A percentile compares a stretch with the other conserved stretches of the same genome.
phyloP scores from a whole-genome alignment of 2,113 vertebrate species.

The Plectropomus leopardus region DNA sequence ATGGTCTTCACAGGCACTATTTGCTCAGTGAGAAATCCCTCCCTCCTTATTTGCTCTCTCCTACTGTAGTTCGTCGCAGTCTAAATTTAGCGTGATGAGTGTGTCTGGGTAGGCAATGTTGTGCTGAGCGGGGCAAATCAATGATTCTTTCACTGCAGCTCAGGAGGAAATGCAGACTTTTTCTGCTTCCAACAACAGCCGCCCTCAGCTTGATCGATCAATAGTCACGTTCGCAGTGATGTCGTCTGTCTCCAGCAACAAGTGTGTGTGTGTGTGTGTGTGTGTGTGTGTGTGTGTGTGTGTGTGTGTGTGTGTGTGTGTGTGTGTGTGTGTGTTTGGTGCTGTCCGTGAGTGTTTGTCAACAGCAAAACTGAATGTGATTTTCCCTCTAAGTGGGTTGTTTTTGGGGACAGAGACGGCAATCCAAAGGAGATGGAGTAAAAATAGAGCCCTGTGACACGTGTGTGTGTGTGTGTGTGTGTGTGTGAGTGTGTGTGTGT shows the following conservation, averaged over 20 bases:
- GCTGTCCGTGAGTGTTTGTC: background rate
- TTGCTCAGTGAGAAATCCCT: constrained; percentile 24
- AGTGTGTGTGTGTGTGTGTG: constrained; percentile 30
- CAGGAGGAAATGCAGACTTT: constrained; percentile 58
- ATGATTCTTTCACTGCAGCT: constrained; percentile 75
- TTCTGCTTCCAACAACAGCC: constrained; percentile 57
- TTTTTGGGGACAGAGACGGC: background rate
- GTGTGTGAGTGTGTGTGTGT: background rate
- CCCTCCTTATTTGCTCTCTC: constrained; percentile 44
- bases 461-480: background rate
- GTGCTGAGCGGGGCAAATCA: constrained; percentile 72
- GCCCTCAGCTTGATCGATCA: constrained; percentile 60
- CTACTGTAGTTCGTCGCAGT: constrained; percentile 46
- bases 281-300: constrained; percentile 38
- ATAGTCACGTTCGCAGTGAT: constrained; percentile 23
- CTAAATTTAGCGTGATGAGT: constrained; percentile 71
- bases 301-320: constrained; percentile 30
- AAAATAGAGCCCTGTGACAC: background rate
- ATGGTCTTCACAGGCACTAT: constrained; percentile 15
- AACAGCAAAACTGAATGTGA: background rate
- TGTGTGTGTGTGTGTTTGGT: constrained; percentile 30
- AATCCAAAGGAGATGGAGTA: background rate
- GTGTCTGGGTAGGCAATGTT: constrained; percentile 62
- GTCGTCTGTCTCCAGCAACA: constrained; percentile 31
- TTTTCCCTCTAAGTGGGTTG: background rate